These are phyloP conservation scores for Deroplatys truncata DNA, from an alignment of 2,888 invertebrate species.

Conservation along the genomic window DNA sequence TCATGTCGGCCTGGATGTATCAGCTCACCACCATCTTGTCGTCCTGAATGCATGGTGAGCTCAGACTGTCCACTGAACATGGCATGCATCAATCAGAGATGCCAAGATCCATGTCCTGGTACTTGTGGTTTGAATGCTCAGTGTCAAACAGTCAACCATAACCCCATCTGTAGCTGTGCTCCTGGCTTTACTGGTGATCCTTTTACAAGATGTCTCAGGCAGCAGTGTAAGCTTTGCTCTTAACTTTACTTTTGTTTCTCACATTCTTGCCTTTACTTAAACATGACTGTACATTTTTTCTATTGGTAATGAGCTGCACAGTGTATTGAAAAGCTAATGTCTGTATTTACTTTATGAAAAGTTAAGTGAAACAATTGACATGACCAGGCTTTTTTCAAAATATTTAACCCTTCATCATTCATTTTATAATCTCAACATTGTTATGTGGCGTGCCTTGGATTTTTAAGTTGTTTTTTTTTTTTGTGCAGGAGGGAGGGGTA, in stretches of 20 bases:
- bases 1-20: slow-evolving; percentile 68
- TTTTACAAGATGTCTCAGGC: slow-evolving; percentile 41
- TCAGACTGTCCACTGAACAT: slow-evolving; percentile 70
- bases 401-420: too few relatives aligned
- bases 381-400: too few relatives aligned
- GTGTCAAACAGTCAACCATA: slow-evolving; percentile 76
- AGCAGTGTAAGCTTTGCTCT: slow-evolving; percentile 56
- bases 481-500: too few relatives aligned
- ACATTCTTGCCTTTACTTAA: background rate
- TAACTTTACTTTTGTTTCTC: slow-evolving; percentile 9
- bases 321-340: background rate
- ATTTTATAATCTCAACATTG: too few relatives aligned
- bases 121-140: slow-evolving; percentile 72
- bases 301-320: background rate
- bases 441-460: too few relatives aligned
- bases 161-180: slow-evolving; percentile 55
- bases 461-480: too few relatives aligned
- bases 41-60: slow-evolving; percentile 74
- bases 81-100: slow-evolving; percentile 75
- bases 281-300: background rate
- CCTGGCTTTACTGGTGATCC: slow-evolving; percentile 41
- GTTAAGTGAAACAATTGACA: too few relatives aligned
- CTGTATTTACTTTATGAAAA: too few relatives aligned
- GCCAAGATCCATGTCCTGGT: slow-evolving; percentile 71
- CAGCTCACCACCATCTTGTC: slow-evolving; percentile 71